These are phyloP conservation scores for Columba janthina DNA, from an alignment of 2,113 vertebrate genomes.

Conservation along the genomic window DNA sequence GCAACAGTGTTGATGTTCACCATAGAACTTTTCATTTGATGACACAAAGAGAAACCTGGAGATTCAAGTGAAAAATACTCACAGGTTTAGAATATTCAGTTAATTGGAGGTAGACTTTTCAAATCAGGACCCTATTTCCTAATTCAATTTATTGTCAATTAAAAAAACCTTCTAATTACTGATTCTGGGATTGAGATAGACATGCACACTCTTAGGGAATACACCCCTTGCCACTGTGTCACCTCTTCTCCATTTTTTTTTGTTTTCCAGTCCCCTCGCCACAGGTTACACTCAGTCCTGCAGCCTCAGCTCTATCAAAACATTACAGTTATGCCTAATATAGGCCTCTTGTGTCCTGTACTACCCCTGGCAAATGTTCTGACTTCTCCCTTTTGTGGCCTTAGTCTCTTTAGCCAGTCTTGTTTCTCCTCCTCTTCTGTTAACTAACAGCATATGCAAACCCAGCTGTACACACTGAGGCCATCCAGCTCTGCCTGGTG, in stretches of 20 bases:
- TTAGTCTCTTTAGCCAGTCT: not conserved
- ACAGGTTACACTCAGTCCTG: not conserved
- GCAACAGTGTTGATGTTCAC: not conserved
- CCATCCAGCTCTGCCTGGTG: not conserved
- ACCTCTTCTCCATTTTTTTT: not conserved
- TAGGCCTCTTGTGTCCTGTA: accelerated
- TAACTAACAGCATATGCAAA: not conserved
- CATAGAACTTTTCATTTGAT: not conserved
- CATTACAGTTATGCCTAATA: not conserved
- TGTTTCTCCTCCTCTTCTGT: not conserved
- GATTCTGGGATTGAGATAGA: not conserved
- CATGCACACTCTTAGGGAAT: not conserved
- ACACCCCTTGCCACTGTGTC: not conserved
- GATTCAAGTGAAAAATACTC: not conserved
- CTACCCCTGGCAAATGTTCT: not conserved
- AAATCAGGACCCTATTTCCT: not conserved
- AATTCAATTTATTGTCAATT: not conserved
- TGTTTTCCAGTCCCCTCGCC: accelerated
- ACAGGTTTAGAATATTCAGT: not conserved
- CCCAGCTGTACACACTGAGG: not conserved
- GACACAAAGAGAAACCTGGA: not conserved
- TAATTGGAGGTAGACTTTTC: not conserved
- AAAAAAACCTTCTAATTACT: not conserved
- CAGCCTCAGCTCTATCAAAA: not conserved
- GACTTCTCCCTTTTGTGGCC: not conserved